These are phyloP conservation scores for Cantharis rustica DNA, from an alignment of 2,888 invertebrate genomes.

Conservation along the genomic window DNA sequence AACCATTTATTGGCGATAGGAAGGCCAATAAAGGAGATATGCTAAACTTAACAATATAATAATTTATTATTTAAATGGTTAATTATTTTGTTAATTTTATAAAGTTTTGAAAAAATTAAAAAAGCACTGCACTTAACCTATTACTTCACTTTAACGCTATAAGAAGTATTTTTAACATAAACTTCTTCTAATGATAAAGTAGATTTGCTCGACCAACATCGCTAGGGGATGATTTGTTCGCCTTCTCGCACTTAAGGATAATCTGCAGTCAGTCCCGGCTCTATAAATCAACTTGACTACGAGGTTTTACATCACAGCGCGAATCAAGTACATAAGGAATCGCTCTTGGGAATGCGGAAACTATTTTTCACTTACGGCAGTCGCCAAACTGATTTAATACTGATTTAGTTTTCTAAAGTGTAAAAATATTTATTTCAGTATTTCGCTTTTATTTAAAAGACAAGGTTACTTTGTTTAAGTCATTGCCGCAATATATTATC, in stretches of 20 bases:
- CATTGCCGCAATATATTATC: not conserved
- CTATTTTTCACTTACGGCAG: constrained; percentile 42
- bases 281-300: constrained; percentile 45
- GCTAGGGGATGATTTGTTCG: constrained; percentile 41
- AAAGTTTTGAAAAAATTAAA: not conserved
- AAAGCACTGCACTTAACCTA: not conserved
- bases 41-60: constrained; percentile 12
- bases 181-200: constrained; percentile 30
- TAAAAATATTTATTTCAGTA: not conserved
- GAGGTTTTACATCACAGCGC: constrained; percentile 39
- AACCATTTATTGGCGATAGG: constrained; percentile 51
- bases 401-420: constrained; percentile 15
- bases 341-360: constrained; percentile 45
- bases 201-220: constrained; percentile 28
- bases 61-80: not conserved
- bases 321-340: constrained; percentile 46
- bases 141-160: not conserved
- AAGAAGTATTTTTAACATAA: constrained; percentile 13
- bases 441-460: not conserved
- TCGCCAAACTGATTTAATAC: constrained; percentile 36
- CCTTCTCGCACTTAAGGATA: constrained; percentile 44
- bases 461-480: not conserved
- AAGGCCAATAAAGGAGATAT: constrained; percentile 48
- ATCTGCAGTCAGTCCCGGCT: constrained; percentile 47
- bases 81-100: not conserved